These are phyloP conservation scores for Salvelinus fontinalis DNA, from an alignment of 2,113 vertebrate species.

Conservation along the genomic window DNA sequence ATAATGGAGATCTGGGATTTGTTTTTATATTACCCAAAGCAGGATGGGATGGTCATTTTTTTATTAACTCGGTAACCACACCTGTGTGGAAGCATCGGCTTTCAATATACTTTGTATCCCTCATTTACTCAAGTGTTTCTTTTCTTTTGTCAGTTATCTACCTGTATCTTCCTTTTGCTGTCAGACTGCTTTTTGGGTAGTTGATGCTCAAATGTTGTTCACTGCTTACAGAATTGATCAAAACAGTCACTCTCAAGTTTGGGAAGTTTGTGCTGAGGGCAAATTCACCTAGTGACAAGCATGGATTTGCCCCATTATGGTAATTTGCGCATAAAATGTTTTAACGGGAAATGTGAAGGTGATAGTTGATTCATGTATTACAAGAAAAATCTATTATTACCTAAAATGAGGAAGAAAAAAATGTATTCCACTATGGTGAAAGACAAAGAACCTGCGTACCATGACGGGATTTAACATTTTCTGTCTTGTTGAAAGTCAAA, in stretches of 20 bases:
- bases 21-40: no score
- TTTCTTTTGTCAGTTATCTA: no score
- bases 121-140: no score
- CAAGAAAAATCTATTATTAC: conserved; percentile 11
- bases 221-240: conserved; percentile 38
- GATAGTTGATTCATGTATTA: conserved; percentile 22
- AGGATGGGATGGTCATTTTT: no score
- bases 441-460: background rate
- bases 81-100: no score
- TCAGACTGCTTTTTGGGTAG: conserved; percentile 51
- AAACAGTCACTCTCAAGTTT: conserved; percentile 26
- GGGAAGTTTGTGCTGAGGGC: conserved; percentile 38
- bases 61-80: no score
- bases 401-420: conserved; percentile 2
- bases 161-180: conserved; percentile 57
- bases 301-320: conserved; percentile 28
- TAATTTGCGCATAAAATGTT: conserved; percentile 37
- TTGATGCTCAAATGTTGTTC: conserved; percentile 43
- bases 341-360: conserved; percentile 45
- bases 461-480: background rate
- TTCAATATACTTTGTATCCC: no score
- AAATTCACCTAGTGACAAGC: conserved; percentile 44
- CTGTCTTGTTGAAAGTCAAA: background rate
- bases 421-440: background rate
- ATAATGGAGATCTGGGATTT: no score